These are phyloP conservation scores for Ariolimax columbianus DNA, from an alignment of 2,888 invertebrate genomes.

Conservation along the genomic window DNA sequence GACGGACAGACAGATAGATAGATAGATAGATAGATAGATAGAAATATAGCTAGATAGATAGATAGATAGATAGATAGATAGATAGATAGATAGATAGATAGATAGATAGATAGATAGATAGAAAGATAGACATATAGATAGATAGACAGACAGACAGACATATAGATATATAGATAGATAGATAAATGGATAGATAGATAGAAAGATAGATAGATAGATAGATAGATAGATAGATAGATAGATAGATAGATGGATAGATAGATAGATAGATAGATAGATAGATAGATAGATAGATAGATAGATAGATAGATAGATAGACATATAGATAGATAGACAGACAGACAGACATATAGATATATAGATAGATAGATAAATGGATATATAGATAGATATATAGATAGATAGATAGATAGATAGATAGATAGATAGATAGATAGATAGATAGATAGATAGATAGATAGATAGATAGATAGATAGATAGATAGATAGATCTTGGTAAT, in stretches of 20 bases:
- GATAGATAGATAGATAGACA: too few species aligned
- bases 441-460: neutral
- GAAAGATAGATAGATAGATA: constrained; percentile 16
- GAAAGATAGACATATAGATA: too few species aligned
- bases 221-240: constrained; percentile 14
- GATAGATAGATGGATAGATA: too few species aligned
- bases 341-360: too few species aligned
- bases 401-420: constrained; percentile 26
- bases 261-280: constrained; percentile 33
- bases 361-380: too few species aligned
- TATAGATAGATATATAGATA: too few species aligned
- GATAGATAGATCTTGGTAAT: neutral
- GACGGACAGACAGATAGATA: too few species aligned
- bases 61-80: constrained; percentile 28
- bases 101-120: constrained; percentile 30
- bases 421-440: constrained; percentile 26
- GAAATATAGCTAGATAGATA: too few species aligned
- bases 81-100: constrained; percentile 21
- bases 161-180: too few species aligned
- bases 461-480: constrained; percentile 13
- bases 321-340: too few species aligned
- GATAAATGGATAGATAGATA: constrained; percentile 14
- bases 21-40: too few species aligned
- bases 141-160: too few species aligned
- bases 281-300: constrained; percentile 34